Conservation (phyloP, 2,797 vertebrate species). For the Harpagifer antarcticus region DNA sequence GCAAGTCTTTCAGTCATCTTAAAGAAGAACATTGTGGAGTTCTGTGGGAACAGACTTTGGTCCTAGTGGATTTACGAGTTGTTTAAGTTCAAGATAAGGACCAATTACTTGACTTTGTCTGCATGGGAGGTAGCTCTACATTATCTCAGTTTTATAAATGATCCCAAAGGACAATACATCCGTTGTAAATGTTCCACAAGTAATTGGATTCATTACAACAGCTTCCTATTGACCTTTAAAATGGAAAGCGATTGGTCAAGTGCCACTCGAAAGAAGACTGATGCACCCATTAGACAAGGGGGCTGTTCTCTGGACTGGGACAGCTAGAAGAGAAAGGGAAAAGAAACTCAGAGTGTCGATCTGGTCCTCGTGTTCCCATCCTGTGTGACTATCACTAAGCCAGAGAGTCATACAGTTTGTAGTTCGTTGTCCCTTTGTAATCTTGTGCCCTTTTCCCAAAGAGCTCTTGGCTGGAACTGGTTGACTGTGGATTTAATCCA, state of each 20-base stretch:
- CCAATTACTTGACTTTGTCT: neutral
- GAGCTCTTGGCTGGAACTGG: neutral
- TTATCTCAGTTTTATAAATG: constrained; percentile 23
- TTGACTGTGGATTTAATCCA: constrained; percentile 19
- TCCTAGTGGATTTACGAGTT: neutral
- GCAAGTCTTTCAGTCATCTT: neutral
- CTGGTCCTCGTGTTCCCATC: constrained; percentile 1
- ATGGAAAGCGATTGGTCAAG: constrained; percentile 51
- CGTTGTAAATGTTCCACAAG: constrained; percentile 39
- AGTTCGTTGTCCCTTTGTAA: constrained; percentile 10
- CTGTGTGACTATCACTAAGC: neutral
- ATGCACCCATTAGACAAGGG: constrained; percentile 26
- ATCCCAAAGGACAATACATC: constrained; percentile 31
- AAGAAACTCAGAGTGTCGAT: constrained; percentile 12
- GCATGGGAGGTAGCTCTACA: neutral
- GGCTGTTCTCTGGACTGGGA: constrained; percentile 19
- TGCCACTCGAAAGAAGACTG: constrained; percentile 40
- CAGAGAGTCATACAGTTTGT: neutral
- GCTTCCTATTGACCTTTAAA: constrained; percentile 56
- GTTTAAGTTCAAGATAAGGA: neutral
- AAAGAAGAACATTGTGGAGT: neutral
- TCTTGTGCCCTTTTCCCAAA: constrained; percentile 1
- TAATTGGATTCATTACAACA: constrained; percentile 52
- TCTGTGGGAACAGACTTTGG: neutral
- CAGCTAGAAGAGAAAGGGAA: constrained; percentile 8